Base-by-base conservation (phyloP, 2,888 invertebrate genomes). In the Stenurella melanura region DNA sequence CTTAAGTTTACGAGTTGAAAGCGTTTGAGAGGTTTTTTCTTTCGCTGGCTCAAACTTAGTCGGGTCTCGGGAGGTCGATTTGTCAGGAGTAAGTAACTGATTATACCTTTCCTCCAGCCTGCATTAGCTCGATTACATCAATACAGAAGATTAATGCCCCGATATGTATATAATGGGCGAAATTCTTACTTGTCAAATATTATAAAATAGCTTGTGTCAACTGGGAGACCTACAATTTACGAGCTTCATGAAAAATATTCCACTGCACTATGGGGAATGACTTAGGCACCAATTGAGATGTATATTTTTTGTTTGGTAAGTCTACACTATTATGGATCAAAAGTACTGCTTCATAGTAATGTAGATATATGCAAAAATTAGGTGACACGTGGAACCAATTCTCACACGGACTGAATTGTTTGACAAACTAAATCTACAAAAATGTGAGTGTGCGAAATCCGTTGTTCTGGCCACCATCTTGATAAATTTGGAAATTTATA, bases 71-170 rank as follows among this genome's bases (percentile, higher is more conserved):
- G 85, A 82, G 86, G 81, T 83, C 83, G 82, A 87, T 87, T 87
- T 86, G 85, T 86, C 86, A 86, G 83, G 82, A 80, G 82, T 84
- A 85, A 85, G 86, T 86, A 86, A 86, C 86, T 85, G 86, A 85
- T 87, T 86, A 83, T 81, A 84, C 84, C 81, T 83, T 83, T 86
- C 85, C 85, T 81, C 73, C 82, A 81, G 81, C 84, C 82, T 85
- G 85, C 87, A 87, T 87, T 87, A 87, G 86, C 84, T 83, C 86
- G 87, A 87, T 87, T 87, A 86, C 87, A 87, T 87, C 87, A 87
- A 86, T 87, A 85, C 85, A 83, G 81, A 86, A 87, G 87, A 87
- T 87, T 87, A 86, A 87, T 87, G 86, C 82, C 71, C 78, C 83
- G 83, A 86, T 86, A 85, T 86, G 85, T 82, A 79, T 80, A 83